Conservation (phyloP, 2,797 vertebrate genomes). For the Hydrolagus colliei region DNA sequence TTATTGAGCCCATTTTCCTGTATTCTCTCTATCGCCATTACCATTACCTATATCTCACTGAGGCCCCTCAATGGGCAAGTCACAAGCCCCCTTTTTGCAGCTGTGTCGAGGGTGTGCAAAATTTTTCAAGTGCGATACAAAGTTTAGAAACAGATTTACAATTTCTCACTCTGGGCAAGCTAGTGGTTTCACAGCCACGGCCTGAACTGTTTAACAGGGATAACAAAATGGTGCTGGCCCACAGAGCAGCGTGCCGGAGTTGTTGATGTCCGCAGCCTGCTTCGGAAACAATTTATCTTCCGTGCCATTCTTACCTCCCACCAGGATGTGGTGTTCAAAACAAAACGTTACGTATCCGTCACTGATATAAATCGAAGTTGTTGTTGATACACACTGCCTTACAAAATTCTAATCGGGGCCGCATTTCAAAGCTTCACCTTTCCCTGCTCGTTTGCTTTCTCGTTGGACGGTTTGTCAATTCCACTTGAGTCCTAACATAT, state of each 20-base stretch:
- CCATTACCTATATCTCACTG: too few relatives aligned
- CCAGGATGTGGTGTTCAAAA: background rate
- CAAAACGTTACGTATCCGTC: background rate
- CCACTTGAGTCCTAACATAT: background rate
- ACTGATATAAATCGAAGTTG: background rate
- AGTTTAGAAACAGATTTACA: too few relatives aligned
- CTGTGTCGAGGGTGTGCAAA: too few relatives aligned
- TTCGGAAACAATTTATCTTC: background rate
- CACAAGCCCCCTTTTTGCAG: too few relatives aligned
- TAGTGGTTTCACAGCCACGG: background rate
- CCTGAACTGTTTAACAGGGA: background rate
- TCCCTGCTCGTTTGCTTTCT: background rate
- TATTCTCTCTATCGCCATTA: too few relatives aligned
- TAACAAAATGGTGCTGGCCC: too few relatives aligned
- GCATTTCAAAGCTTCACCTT: background rate
- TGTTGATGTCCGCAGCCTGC: background rate
- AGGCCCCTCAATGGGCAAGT: too few relatives aligned
- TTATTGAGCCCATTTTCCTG: too few relatives aligned
- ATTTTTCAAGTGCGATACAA: too few relatives aligned
- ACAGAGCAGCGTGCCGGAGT: too few relatives aligned
- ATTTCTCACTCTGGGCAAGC: too few relatives aligned
- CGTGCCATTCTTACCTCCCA: background rate
- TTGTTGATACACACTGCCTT: background rate
- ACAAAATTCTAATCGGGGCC: background rate
- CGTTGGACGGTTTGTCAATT: background rate